Evolutionary conservation across 2,888 invertebrate genomes (phyloP).

Genomic region (Synanthedon formicaeformis): DNA sequence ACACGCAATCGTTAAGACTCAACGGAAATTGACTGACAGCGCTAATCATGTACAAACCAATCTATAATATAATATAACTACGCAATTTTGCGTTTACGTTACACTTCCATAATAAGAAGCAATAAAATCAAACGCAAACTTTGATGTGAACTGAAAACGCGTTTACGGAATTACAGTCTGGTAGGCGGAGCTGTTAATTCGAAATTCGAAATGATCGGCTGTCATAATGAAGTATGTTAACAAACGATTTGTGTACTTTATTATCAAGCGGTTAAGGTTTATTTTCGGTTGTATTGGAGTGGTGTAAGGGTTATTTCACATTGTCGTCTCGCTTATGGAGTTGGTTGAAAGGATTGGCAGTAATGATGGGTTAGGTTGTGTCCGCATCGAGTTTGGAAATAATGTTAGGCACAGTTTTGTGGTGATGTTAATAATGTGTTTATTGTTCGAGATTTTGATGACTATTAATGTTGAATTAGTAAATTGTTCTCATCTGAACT

Average conservation of each 20-base stretch:
- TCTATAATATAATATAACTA: not conserved
- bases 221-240: slow-evolving; percentile 20
- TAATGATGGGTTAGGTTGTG: slow-evolving; percentile 35
- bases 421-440: not conserved
- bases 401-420: slow-evolving; percentile 14
- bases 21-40: slow-evolving; percentile 16
- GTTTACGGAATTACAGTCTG: slow-evolving; percentile 19
- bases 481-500: not conserved
- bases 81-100: slow-evolving; percentile 6
- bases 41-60: slow-evolving; percentile 9
- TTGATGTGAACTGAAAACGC: slow-evolving; percentile 9
- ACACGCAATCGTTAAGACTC: slow-evolving; percentile 10
- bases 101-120: not conserved
- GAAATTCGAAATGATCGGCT: slow-evolving; percentile 36
- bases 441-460: not conserved
- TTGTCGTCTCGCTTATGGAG: slow-evolving; percentile 11
- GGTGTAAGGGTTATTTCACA: slow-evolving; percentile 17
- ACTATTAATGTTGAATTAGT: not conserved
- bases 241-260: slow-evolving; percentile 4
- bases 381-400: slow-evolving; percentile 16
- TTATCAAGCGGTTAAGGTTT: slow-evolving; percentile 1
- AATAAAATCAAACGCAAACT: slow-evolving; percentile 7
- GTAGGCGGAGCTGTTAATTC: slow-evolving; percentile 26
- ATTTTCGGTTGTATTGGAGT: not conserved
- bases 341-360: slow-evolving; percentile 33